Evolutionary conservation across 2,797 vertebrate species (phyloP).

Genomic region (Avahi laniger): DNA sequence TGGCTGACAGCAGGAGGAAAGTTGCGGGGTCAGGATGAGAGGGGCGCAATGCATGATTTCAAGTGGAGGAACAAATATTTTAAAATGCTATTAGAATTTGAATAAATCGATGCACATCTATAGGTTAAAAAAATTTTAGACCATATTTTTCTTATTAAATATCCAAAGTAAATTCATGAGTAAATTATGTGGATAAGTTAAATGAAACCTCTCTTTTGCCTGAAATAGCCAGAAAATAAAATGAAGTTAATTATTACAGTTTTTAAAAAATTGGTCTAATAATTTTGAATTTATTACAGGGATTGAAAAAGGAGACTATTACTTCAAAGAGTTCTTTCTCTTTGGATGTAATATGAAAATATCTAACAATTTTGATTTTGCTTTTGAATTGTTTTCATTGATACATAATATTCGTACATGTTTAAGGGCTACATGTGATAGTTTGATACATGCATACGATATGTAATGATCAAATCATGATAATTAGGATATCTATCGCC

Average conservation of each 20-base stretch:
- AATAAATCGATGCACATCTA: neutral
- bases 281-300: slow-evolving; percentile 74
- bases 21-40: rapidly evolving
- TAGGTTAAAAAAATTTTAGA: neutral
- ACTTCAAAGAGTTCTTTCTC: slow-evolving; percentile 74
- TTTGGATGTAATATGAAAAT: slow-evolving; percentile 74
- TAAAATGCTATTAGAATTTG: neutral
- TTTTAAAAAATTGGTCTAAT: slow-evolving; percentile 70
- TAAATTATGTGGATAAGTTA: neutral
- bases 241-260: neutral
- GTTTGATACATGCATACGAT: neutral
- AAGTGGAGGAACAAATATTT: neutral
- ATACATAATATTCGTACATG: neutral
- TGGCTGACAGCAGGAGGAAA: neutral
- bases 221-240: neutral
- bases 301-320: slow-evolving; percentile 72
- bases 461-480: neutral
- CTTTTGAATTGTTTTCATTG: slow-evolving; percentile 38
- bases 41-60: neutral
- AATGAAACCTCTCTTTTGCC: neutral
- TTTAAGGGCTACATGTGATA: neutral
- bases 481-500: neutral
- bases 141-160: neutral
- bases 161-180: neutral
- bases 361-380: slow-evolving; percentile 74